phyloP scores from a whole-genome alignment of 2,888 invertebrate genomes.

The Homarus gammarus region DNA sequence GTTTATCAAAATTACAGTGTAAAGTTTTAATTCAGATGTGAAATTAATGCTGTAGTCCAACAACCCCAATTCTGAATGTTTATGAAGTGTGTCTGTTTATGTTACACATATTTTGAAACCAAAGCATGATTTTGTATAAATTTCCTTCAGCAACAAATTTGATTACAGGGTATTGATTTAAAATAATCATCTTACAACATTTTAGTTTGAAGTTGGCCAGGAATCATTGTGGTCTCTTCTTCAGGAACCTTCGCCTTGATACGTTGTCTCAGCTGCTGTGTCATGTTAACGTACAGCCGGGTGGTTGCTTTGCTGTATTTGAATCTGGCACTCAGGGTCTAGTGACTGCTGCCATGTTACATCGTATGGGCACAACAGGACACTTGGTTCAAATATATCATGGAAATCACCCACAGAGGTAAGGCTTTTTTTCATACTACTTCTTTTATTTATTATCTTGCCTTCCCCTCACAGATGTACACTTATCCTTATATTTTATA shows the following conservation, averaged over 20 bases:
- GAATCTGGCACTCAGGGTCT: constrained; percentile 94
- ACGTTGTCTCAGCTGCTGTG: constrained; percentile 93
- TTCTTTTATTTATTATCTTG: background rate
- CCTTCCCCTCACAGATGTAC: background rate
- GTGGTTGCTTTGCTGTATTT: constrained; percentile 87
- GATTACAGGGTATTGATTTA: too few species aligned
- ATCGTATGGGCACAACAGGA: constrained; percentile 85
- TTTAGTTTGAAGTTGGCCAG: too few species aligned
- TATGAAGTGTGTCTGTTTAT: too few species aligned
- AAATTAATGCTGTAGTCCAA: too few species aligned
- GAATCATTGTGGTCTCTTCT: background rate
- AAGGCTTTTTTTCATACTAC: background rate
- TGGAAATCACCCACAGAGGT: constrained; percentile 68
- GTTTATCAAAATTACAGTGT: too few species aligned
- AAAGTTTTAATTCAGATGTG: too few species aligned
- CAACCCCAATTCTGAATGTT: too few species aligned
- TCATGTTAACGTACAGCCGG: constrained; percentile 88
- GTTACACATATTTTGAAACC: too few species aligned
- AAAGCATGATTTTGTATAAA: too few species aligned
- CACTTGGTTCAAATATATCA: constrained; percentile 79
- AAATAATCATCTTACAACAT: too few species aligned
- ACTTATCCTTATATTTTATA: too few species aligned
- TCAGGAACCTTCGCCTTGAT: constrained; percentile 88
- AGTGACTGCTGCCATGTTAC: constrained; percentile 89
- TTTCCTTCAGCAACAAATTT: too few species aligned